phyloP scores from a whole-genome alignment of 2,888 invertebrate genomes.

The Aspidiotus rigidus region DNA sequence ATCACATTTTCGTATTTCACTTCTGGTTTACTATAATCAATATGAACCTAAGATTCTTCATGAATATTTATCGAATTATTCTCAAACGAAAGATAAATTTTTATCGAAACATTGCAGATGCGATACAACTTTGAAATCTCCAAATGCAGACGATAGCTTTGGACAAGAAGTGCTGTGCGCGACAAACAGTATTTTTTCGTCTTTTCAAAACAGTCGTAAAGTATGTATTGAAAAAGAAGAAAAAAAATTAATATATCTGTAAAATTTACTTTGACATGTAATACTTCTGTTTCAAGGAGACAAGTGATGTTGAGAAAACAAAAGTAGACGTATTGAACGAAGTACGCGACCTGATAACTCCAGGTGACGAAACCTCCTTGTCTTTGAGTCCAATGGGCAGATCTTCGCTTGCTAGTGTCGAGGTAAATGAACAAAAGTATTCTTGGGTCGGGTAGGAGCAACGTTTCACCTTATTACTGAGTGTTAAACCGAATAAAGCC shows the following conservation, averaged over 20 bases:
- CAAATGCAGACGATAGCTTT: constrained; percentile 14
- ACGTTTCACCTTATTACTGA: too few relatives aligned
- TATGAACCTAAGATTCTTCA: too few relatives aligned
- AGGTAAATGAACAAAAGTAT: constrained; percentile 16
- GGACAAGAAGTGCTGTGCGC: constrained; percentile 24
- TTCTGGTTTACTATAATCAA: too few relatives aligned
- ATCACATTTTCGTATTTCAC: too few relatives aligned
- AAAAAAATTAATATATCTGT: neutral
- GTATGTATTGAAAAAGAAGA: neutral
- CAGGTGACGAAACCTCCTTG: constrained; percentile 4
- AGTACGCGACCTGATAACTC: constrained; percentile 17
- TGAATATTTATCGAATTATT: neutral
- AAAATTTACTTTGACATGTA: neutral
- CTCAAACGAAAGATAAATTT: neutral
- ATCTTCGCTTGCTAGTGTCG: constrained; percentile 19
- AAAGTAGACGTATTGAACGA: neutral
- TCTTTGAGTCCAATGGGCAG: constrained; percentile 12
- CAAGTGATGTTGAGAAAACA: constrained; percentile 9
- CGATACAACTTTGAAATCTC: constrained; percentile 5
- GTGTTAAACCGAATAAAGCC: too few relatives aligned
- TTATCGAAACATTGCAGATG: neutral
- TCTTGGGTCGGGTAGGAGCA: neutral
- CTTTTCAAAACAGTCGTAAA: constrained; percentile 24
- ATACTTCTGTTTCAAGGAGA: constrained; percentile 8
- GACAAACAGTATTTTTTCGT: constrained; percentile 25